Conservation (phyloP, 2,113 vertebrate genomes). For the Platichthys stellatus region DNA sequence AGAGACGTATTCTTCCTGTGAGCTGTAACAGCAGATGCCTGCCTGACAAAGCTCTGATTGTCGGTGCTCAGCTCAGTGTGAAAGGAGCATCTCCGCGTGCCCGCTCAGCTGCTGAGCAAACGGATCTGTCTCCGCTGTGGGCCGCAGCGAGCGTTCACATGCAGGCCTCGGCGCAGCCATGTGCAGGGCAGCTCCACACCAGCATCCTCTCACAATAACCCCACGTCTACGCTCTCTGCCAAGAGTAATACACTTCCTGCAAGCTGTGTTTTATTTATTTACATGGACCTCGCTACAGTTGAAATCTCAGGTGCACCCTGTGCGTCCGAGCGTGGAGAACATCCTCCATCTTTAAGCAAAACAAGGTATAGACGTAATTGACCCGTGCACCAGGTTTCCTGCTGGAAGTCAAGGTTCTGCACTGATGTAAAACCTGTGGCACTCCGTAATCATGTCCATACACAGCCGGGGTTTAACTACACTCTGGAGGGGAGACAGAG, state of each 20-base stretch:
- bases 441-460: constrained; percentile 76
- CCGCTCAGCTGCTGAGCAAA: constrained; percentile 66
- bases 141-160: constrained; percentile 33
- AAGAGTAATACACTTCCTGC: background rate
- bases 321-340: constrained; percentile 35
- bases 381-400: constrained; percentile 75
- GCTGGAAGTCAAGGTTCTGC: constrained; percentile 74
- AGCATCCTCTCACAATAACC: constrained; percentile 10
- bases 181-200: constrained; percentile 26
- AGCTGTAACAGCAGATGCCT: constrained; percentile 54
- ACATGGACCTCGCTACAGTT: constrained; percentile 26
- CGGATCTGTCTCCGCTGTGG: constrained; percentile 53
- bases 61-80: constrained; percentile 72
- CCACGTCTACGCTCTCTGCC: background rate
- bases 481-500: constrained; percentile 70
- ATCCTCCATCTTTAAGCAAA: constrained; percentile 61
- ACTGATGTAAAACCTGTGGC: constrained; percentile 70
- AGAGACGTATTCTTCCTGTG: constrained; percentile 59
- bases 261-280: constrained; percentile 51
- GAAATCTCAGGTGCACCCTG: constrained; percentile 38
- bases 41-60: constrained; percentile 73
- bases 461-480: constrained; percentile 73
- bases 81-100: constrained; percentile 70
- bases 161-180: constrained; percentile 26
- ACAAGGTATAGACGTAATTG: constrained; percentile 69